Percentiles rank a stretch among this genome's conserved stretches.
Conservation (phyloP, 2,113 vertebrate species). For the Ptilonorhynchus violaceus region DNA sequence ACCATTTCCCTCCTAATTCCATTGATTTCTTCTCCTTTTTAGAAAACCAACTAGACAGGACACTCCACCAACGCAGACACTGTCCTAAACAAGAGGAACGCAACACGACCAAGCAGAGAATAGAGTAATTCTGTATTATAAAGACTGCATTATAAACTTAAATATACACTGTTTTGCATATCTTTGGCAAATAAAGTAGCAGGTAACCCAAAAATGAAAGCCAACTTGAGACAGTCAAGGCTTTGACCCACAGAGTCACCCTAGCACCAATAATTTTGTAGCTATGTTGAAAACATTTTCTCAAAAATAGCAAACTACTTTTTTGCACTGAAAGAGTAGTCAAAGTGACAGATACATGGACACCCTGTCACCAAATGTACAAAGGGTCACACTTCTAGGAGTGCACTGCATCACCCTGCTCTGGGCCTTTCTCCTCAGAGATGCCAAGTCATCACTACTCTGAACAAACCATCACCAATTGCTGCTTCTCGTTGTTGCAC, state of each 20-base stretch:
- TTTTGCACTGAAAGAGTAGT: not conserved
- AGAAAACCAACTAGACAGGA: not conserved
- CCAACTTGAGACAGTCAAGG: not conserved
- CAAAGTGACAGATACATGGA: not conserved
- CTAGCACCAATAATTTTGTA: not conserved
- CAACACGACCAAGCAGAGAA: fast-evolving
- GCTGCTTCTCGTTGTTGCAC: not conserved
- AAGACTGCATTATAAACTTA: not conserved
- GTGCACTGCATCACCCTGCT: fast-evolving
- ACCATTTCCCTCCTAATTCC: not conserved
- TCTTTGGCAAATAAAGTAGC: not conserved
- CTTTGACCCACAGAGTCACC: not conserved
- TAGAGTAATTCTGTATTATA: not conserved
- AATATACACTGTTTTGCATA: not conserved
- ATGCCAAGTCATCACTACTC: not conserved
- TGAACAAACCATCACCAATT: not conserved
- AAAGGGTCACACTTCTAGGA: not conserved
- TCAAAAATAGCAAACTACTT: not conserved
- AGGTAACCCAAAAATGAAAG: not conserved
- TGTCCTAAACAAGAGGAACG: fast-evolving
- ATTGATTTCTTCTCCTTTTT: not conserved
- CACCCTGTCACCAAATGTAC: not conserved
- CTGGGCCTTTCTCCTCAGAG: not conserved
- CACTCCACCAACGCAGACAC: not conserved
- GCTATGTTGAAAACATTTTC: not conserved